Base-by-base conservation (phyloP, 2,113 vertebrate species). In the Uria lomvia region DNA sequence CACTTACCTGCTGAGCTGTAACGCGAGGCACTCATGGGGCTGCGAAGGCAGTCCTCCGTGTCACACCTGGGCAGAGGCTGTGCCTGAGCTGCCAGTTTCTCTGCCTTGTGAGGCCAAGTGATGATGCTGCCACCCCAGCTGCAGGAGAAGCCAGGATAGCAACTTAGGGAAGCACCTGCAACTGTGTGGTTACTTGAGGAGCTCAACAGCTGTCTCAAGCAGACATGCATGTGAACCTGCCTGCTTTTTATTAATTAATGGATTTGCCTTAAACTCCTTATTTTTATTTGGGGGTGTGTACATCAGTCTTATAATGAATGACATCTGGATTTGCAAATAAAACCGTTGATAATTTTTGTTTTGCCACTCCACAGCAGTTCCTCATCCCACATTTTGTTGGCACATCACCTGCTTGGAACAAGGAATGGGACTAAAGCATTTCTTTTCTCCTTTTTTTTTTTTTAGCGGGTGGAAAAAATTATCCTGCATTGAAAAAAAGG, bases 21-120 rank as follows among this genome's bases (percentile, higher is more conserved):
- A 45, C 5, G 3, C 0, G 1, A 38, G 15, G 62, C 32, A 12
- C 4, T 8, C 3, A n/a, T 0, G 3, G 21, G 26, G 30, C 52
- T 49, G 38, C 3, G 7, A 34, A 40, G 30, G 30, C 29, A 55
- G 90, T 65, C 11, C 53, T 40, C 27, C 2, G 7, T 4, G 24
- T 36, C 50, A 1, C 38, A 22, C 19, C 29, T n/a, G 0, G 2
- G 4, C 50, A 45, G 10, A 7, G 42, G 50, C 45, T 36, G 30
- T 8, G 6, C 34, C 50, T 17, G 34, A 60, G 26, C 62, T 14
- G 13, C n/a, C 21, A 3, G 24, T 9, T 60, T 16, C 65, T 24
- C 8, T 0, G 2, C 22, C 42, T 43, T 22, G 38, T 8, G 12
- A 55, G 47, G 23, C 45, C 55, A 32, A 24, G 32, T 15, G 11